Conservation (phyloP, 1,140 invertebrate species). For the Onthophagus taurus region DNA sequence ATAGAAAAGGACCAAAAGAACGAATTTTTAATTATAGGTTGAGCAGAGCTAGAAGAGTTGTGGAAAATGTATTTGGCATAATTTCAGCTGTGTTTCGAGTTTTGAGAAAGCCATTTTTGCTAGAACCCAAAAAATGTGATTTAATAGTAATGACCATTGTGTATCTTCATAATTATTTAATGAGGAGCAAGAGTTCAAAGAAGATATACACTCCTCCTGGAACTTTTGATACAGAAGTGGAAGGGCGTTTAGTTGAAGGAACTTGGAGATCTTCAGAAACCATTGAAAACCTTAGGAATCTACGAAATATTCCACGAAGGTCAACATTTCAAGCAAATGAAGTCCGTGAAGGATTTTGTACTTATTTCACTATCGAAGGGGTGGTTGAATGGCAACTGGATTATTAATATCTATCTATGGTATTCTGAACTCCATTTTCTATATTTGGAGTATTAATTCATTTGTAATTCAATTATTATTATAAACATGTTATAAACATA, state of each 20-base stretch:
- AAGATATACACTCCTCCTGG: slow-evolving; percentile 9
- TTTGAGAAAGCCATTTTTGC: slow-evolving; percentile 31
- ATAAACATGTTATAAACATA: too few relatives aligned
- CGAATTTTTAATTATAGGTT: slow-evolving; percentile 36
- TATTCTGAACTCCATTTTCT: too few relatives aligned
- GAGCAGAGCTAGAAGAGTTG: slow-evolving; percentile 34
- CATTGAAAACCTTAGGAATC: slow-evolving; percentile 6
- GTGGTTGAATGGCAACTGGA: too few relatives aligned
- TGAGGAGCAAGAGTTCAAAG: too few relatives aligned
- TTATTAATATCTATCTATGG: too few relatives aligned
- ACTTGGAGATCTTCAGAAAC: slow-evolving; percentile 8
- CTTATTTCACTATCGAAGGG: too few relatives aligned
- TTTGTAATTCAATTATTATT: too few relatives aligned
- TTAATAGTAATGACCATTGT: slow-evolving; percentile 23
- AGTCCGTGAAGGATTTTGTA: slow-evolving; percentile 10
- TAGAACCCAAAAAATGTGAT: slow-evolving; percentile 26
- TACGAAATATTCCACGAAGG: slow-evolving; percentile 12
- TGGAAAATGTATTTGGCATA: slow-evolving; percentile 47
- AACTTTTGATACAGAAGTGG: slow-evolving; percentile 11
- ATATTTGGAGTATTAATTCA: too few relatives aligned
- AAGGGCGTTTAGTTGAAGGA: slow-evolving; percentile 3
- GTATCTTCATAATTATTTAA: slow-evolving; percentile 14
- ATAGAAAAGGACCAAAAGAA: slow-evolving; percentile 28
- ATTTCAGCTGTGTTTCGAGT: slow-evolving; percentile 38
- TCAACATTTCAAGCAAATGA: slow-evolving; percentile 8